A percentile compares a stretch with the other conserved stretches of the same genome.
These are phyloP conservation scores for Martes flavigula DNA, from an alignment of 2,797 vertebrate species.

Conservation along the genomic window DNA sequence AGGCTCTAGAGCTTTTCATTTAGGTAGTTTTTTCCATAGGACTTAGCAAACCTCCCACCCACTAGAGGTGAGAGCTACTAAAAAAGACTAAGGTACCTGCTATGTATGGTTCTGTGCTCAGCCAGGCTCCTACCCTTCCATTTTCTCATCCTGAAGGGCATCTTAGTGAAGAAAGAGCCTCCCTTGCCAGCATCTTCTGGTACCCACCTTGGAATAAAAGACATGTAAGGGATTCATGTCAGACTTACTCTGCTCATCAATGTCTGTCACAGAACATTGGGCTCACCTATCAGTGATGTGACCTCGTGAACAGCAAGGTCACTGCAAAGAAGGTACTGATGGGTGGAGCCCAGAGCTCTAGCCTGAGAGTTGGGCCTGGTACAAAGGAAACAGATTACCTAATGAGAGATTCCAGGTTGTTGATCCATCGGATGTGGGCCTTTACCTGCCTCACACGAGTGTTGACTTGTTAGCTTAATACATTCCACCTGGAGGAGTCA, in stretches of 20 bases:
- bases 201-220: background rate
- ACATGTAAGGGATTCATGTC: background rate
- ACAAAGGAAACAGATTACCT: constrained; percentile 67
- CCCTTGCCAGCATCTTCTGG: background rate
- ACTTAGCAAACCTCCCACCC: background rate
- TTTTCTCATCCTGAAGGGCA: background rate
- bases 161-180: background rate
- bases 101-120: background rate
- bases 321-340: background rate
- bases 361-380: constrained; percentile 22
- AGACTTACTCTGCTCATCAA: background rate
- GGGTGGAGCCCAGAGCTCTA: background rate
- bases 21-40: background rate
- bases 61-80: background rate
- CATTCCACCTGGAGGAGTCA: constrained; percentile 82
- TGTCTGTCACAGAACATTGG: background rate
- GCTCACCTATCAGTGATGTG: background rate
- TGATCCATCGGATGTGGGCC: constrained; percentile 55
- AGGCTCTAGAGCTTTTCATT: background rate
- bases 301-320: background rate
- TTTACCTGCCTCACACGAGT: constrained; percentile 71
- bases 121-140: background rate
- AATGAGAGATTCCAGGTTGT: constrained; percentile 69
- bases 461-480: constrained; percentile 74
- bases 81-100: background rate